Percentiles rank a stretch among this genome's conserved stretches.
Evolutionary conservation across 1,140 invertebrate species (phyloP).

Genomic region (Drosophila varians): DNA sequence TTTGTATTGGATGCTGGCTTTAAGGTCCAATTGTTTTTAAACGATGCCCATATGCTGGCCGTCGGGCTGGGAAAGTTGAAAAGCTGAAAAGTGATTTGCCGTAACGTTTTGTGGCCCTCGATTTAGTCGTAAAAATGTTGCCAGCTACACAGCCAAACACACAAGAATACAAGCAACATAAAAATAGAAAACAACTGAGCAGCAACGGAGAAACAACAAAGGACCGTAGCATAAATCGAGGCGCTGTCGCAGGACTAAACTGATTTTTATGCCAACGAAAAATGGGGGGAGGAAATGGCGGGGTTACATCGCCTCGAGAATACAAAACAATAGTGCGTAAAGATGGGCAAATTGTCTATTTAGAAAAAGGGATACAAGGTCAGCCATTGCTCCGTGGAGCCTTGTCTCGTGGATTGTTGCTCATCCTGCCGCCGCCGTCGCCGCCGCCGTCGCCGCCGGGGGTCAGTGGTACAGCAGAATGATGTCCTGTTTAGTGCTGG

Average conservation of each 20-base stretch:
- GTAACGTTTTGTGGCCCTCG: conserved; percentile 69
- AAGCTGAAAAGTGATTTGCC: conserved; percentile 69
- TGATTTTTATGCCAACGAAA: conserved; percentile 63
- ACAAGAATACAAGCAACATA: conserved; percentile 14
- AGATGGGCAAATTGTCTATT: conserved; percentile 75
- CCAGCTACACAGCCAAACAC: conserved; percentile 30
- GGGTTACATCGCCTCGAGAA: conserved; percentile 14
- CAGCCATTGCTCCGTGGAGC: conserved; percentile 29
- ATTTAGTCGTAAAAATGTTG: conserved; percentile 72
- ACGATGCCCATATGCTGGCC: conserved; percentile 25
- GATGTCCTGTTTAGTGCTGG: conserved; percentile 42
- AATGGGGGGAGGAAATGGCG: neutral
- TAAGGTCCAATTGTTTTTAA: conserved; percentile 44
- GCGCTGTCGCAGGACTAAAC: conserved; percentile 65
- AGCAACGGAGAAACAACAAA: conserved; percentile 11
- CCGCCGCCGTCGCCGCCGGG: no score
- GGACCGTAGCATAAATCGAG: conserved; percentile 67
- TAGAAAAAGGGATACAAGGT: conserved; percentile 71
- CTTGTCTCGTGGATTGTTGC: conserved; percentile 1
- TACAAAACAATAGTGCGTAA: conserved; percentile 73
- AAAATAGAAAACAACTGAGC: conserved; percentile 8
- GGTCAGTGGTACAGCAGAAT: conserved; percentile 9
- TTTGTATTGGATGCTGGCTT: conserved; percentile 25
- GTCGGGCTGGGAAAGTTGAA: conserved; percentile 14
- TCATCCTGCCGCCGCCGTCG: no score